A percentile compares a stretch with the other conserved stretches of the same genome.
phyloP scores from a whole-genome alignment of 2,888 invertebrate genomes.

The Melangyna quadrimaculata region DNA sequence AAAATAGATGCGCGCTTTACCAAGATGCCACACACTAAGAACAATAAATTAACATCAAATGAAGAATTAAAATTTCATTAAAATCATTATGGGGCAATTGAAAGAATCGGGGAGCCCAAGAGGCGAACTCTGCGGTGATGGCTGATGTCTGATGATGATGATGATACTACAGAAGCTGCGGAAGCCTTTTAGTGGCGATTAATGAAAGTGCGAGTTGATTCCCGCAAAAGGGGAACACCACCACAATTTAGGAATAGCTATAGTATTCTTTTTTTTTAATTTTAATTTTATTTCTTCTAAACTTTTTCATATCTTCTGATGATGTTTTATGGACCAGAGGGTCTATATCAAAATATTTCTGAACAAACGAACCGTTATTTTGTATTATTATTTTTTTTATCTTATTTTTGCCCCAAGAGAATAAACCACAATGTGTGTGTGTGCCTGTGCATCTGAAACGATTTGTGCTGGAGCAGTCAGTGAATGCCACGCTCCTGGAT shows the following conservation, averaged over 20 bases:
- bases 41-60: conserved; percentile 79
- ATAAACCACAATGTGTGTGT: conserved; percentile 43
- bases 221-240: not conserved
- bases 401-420: conserved; percentile 27
- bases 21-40: conserved; percentile 75
- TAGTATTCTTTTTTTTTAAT: not conserved
- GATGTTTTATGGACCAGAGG: conserved; percentile 21
- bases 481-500: conserved; percentile 48
- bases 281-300: not conserved
- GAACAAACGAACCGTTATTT: conserved; percentile 55
- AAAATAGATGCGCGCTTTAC: conserved; percentile 58
- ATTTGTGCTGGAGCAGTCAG: conserved; percentile 24
- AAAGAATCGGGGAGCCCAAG: conserved; percentile 22
- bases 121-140: not conserved
- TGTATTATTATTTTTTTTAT: conserved; percentile 18
- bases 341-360: conserved; percentile 50
- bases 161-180: not conserved
- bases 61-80: conserved; percentile 79
- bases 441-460: conserved; percentile 48
- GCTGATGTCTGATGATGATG: not conserved
- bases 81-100: conserved; percentile 76
- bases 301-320: not conserved
- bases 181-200: conserved; percentile 36
- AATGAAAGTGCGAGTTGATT: conserved; percentile 64
- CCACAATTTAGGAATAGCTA: conserved; percentile 32